A percentile compares a stretch with the other conserved stretches of the same genome.
These are phyloP conservation scores for Chrysodeixis includens DNA, from an alignment of 2,888 invertebrate genomes.

Conservation along the genomic window DNA sequence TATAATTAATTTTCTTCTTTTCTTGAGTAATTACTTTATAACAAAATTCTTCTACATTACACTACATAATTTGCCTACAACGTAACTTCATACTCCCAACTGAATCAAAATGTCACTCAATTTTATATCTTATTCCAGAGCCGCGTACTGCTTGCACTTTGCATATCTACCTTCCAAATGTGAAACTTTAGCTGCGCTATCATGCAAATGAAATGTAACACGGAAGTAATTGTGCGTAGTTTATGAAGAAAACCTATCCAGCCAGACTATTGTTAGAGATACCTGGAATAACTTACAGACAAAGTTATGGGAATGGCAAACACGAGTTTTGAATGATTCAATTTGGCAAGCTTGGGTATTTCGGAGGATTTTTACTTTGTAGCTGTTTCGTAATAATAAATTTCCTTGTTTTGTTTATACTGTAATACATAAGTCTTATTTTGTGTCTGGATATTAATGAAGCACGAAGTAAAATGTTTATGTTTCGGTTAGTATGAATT, in stretches of 20 bases:
- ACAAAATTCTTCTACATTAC: too few species aligned
- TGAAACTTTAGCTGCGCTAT: conserved; percentile 51
- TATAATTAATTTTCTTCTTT: too few species aligned
- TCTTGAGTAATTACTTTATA: too few species aligned
- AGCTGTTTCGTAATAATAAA: not conserved
- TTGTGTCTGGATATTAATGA: too few species aligned
- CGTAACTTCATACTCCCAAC: not conserved
- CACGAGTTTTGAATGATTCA: conserved; percentile 27
- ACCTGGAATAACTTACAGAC: conserved; percentile 30
- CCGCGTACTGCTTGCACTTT: conserved; percentile 42
- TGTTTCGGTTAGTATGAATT: too few species aligned
- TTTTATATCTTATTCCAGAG: conserved; percentile 38
- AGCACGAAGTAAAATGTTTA: too few species aligned
- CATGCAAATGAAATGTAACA: conserved; percentile 55
- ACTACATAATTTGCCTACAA: too few species aligned
- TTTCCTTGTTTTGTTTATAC: too few species aligned
- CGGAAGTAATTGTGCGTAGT: conserved; percentile 59
- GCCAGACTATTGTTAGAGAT: conserved; percentile 25
- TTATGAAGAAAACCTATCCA: conserved; percentile 57
- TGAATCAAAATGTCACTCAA: conserved; percentile 20
- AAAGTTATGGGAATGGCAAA: conserved; percentile 29
- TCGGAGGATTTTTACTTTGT: not conserved
- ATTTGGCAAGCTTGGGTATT: conserved; percentile 15
- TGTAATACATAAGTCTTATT: too few species aligned
- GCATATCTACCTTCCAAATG: conserved; percentile 42